Base-by-base conservation (phyloP, 2,888 invertebrate genomes). In the Chelonus formosanus region DNA sequence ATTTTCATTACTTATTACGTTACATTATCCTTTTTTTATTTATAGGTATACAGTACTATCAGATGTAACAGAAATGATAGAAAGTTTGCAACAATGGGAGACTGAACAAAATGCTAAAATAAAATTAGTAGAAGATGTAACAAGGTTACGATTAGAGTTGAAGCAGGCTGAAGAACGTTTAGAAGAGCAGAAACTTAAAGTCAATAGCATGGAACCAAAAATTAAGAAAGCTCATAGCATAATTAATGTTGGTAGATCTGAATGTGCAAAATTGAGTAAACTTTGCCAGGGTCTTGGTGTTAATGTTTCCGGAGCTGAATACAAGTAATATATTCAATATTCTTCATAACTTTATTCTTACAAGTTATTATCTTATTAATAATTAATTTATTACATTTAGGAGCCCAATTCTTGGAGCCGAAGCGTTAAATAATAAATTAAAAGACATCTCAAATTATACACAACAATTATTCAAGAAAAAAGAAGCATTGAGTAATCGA, bases 261-360 rank as follows among this genome's bases (percentile, higher is more conserved):
- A 84, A 65, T 83, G 82, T 54, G 78, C 76, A 55, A 78, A 78
- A 58, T 70, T 84, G 8, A 76, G 78, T 3, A 78, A 72, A 66
- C 77, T 82, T 60, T 84, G 84, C 67, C 76, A 77, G 36, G 76
- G 75, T 10, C 70, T 84, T 54, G 84, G 84, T 45, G 73, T 67
- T 31, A 72, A 72, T 57, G 67, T 83, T 65, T 54, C 76, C 35
- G 84, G 83, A 71, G 65, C 74, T 31, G 72, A 73, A 56, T 84
- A 84, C 70, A 82, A 81, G 84, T 84, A 82, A 43, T 65, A 4
- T 36, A 52, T 36, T 36, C 44, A 34, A 32, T 55, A 40, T 20
- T 36, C 20, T 20, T 47, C 34, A 55, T 52, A 47, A 6, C 55
- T 40, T 47, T 36, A 31, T 36, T 54, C 31, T 32, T 20, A 47